These are phyloP conservation scores for Drosophila arawakana DNA, from an alignment of 1,140 invertebrate species.

Conservation along the genomic window DNA sequence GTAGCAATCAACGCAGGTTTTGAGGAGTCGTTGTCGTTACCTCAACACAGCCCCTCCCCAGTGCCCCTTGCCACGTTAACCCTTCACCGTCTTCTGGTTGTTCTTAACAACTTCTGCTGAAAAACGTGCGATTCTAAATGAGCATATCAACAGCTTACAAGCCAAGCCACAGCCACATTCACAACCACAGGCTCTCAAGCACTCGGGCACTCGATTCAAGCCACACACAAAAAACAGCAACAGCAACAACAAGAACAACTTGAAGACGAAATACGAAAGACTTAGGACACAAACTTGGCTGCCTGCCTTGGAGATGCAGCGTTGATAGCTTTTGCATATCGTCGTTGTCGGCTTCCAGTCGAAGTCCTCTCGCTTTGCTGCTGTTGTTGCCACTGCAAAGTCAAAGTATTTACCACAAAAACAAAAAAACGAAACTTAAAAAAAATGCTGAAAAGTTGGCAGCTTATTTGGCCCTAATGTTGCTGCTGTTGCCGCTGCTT, in stretches of 20 bases:
- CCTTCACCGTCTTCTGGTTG: slow-evolving; percentile 7
- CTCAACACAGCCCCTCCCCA: slow-evolving; percentile 28
- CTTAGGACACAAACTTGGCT: slow-evolving; percentile 53
- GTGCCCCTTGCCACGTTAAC: slow-evolving; percentile 1
- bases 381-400: slow-evolving; percentile 29
- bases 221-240: slow-evolving; percentile 28
- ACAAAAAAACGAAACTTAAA: slow-evolving; percentile 18
- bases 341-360: slow-evolving; percentile 46
- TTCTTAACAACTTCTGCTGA: slow-evolving; percentile 80
- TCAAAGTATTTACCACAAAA: slow-evolving; percentile 57
- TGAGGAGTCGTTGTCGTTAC: slow-evolving; percentile 29
- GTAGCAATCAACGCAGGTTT: slow-evolving; percentile 75
- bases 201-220: slow-evolving; percentile 19
- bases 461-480: slow-evolving; percentile 82
- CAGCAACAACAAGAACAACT: slow-evolving; percentile 35
- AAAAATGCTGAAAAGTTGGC: slow-evolving; percentile 59
- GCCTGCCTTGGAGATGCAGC: slow-evolving; percentile 64
- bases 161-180: slow-evolving; percentile 32
- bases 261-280: slow-evolving; percentile 57
- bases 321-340: slow-evolving; percentile 83
- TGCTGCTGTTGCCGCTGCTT: slow-evolving; percentile 28
- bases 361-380: slow-evolving; percentile 20
- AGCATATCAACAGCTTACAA: slow-evolving; percentile 83
- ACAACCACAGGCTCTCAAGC: slow-evolving; percentile 13
- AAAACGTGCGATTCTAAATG: slow-evolving; percentile 83